Evolutionary conservation across 1,140 invertebrate species (phyloP), one percentile per base, ranked within the genome.

Genomic region (Armadillidium nasatum): DNA sequence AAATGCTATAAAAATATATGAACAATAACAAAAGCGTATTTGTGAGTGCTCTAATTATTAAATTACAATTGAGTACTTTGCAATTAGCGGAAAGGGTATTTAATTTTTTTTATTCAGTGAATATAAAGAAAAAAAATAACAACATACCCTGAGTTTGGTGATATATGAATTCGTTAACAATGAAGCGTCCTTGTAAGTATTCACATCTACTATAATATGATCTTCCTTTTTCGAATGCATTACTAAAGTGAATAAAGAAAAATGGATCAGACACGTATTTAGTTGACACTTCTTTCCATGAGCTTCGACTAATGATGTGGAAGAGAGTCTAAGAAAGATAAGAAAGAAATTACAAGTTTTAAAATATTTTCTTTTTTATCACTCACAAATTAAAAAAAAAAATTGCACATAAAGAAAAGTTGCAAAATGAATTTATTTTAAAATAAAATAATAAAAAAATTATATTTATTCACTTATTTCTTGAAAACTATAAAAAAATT

Each of bases 151-250:
- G 11, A 70, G 23, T 70, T n/a, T 70, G 23, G 10, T 21, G 23
- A 70, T 70, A 33, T 15, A 69, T n/a, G n/a, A n/a, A n/a, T n/a
- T n/a, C n/a, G n/a, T n/a, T n/a, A n/a, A n/a, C n/a, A n/a, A n/a
- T n/a, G n/a, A n/a, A n/a, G n/a, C n/a, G n/a, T n/a, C n/a, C n/a
- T n/a, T n/a, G n/a, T n/a, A n/a, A n/a, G n/a, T n/a, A n/a, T n/a
- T n/a, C n/a, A 70, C 23, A 70, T 70, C 68, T 13, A 70, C 23
- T 23, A 70, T 21, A 70, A 70, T 70, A 33, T 70, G 68, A 21
- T 70, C 10, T 3, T n/a, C 68, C 68, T 70, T 33, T n/a, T 23
- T 70, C 68, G 22, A 22, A 70, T 13, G 11, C 68, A 23, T 70
- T 70, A 13, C 11, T 21, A 13, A 70, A 22, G 22, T 70, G 68